These are phyloP conservation scores for Tortrix viridana DNA, from an alignment of 2,888 invertebrate genomes.

Conservation along the genomic window DNA sequence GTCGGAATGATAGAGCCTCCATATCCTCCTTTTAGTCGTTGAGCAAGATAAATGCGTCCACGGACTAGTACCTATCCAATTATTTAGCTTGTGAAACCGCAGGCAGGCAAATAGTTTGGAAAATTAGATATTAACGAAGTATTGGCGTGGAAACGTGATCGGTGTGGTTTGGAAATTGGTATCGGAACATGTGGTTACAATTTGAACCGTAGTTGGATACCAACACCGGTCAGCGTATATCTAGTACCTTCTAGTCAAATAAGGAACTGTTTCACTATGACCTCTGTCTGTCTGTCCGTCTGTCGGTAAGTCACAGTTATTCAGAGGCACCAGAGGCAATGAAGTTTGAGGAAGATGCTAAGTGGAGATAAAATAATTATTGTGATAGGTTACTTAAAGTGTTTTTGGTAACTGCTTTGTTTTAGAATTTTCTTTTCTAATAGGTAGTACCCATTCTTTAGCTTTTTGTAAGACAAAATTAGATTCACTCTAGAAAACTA, in stretches of 20 bases:
- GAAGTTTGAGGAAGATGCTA: too few relatives aligned
- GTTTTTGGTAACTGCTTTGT: too few relatives aligned
- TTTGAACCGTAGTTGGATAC: neutral
- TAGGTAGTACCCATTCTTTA: too few relatives aligned
- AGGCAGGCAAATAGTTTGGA: constrained; percentile 3
- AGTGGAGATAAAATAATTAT: too few relatives aligned
- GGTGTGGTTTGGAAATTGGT: constrained; percentile 5
- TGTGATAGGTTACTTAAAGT: too few relatives aligned
- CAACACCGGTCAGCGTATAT: too few relatives aligned
- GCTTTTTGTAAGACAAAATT: too few relatives aligned
- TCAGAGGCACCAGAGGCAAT: neutral
- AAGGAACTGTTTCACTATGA: neutral
- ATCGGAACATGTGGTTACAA: neutral
- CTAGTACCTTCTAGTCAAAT: too few relatives aligned
- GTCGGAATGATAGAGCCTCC: constrained; percentile 29
- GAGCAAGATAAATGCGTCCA: constrained; percentile 27
- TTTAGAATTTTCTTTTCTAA: too few relatives aligned
- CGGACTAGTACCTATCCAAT: constrained; percentile 19
- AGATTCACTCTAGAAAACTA: too few relatives aligned
- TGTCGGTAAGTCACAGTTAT: neutral
- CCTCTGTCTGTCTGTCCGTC: neutral
- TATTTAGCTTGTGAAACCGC: constrained; percentile 20
- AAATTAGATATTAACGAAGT: constrained; percentile 14
- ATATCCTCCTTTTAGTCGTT: constrained; percentile 8
- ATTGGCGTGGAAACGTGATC: constrained; percentile 23